Conservation (phyloP, 64 coral and sea anemone species). For the Actinia equina region DNA sequence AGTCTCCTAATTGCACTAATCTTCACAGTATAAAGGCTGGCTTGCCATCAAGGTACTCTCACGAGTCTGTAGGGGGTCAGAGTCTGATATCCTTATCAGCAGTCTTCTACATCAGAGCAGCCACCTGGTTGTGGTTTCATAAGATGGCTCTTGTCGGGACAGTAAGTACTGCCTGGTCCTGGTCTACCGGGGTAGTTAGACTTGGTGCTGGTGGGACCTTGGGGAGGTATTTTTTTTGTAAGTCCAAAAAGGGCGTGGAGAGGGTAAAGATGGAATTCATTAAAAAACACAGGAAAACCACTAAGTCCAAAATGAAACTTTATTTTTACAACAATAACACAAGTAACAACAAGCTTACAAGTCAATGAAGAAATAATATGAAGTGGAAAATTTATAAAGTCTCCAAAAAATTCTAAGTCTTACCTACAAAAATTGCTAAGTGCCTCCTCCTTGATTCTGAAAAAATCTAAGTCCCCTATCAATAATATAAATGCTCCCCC, state of each 20-base stretch:
- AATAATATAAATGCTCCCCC: no score
- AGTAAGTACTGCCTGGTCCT: neutral
- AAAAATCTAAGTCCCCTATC: neutral
- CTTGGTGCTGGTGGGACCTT: slow-evolving; percentile 1
- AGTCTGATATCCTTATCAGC: neutral
- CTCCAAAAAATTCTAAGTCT: neutral
- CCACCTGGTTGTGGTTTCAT: neutral
- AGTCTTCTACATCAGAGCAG: neutral
- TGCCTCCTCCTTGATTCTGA: neutral
- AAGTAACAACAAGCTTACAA: neutral
- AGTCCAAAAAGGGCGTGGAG: neutral
- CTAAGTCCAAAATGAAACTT: neutral
- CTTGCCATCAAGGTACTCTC: neutral
- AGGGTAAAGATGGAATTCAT: slow-evolving; percentile 2
- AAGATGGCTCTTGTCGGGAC: neutral
- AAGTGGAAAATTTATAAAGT: no score
- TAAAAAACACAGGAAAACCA: neutral
- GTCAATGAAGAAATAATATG: no score
- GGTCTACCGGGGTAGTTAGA: neutral
- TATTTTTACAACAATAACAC: neutral
- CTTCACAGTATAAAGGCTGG: neutral
- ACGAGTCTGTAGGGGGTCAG: neutral
- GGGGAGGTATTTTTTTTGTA: neutral
- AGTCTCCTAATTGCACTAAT: neutral
- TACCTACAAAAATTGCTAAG: neutral